Conservation (phyloP, 2,888 invertebrate species). For the Cerastis rubricosa region DNA sequence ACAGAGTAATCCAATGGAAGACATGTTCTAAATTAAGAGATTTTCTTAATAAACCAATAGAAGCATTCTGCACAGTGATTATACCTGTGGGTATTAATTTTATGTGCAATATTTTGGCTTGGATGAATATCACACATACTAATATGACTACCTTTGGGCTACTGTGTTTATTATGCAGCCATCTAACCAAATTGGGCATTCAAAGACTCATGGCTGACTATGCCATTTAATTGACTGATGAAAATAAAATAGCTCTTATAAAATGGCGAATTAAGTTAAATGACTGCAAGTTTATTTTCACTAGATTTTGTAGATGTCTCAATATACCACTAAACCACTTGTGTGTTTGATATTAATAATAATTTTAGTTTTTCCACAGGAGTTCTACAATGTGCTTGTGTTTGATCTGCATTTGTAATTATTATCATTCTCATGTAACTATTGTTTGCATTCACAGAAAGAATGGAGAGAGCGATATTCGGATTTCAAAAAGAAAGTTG, state of each 20-base stretch:
- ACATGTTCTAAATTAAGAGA: neutral
- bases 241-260: neutral
- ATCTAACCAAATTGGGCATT: slow-evolving; percentile 19
- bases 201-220: neutral
- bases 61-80: neutral
- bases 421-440: slow-evolving; percentile 66
- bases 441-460: slow-evolving; percentile 94
- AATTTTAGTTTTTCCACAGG: slow-evolving; percentile 51
- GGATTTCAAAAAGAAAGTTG: slow-evolving; percentile 99
- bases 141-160: slow-evolving; percentile 9
- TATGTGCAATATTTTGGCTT: neutral
- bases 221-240: neutral
- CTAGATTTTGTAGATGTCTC: neutral
- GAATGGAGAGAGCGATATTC: slow-evolving; percentile 99
- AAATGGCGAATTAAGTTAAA: neutral
- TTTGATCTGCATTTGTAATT: slow-evolving; percentile 54
- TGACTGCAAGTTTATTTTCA: slow-evolving; percentile 1
- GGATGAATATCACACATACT: neutral
- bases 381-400: slow-evolving; percentile 33
- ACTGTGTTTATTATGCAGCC: slow-evolving; percentile 21
- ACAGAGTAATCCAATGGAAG: neutral
- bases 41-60: neutral
- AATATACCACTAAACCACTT: neutral
- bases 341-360: slow-evolving; percentile 32
- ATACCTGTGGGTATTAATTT: neutral